Evolutionary conservation across 2,888 invertebrate genomes (phyloP), one percentile per base, ranked within the genome.

Genomic region (Chaetoderma sp.): DNA sequence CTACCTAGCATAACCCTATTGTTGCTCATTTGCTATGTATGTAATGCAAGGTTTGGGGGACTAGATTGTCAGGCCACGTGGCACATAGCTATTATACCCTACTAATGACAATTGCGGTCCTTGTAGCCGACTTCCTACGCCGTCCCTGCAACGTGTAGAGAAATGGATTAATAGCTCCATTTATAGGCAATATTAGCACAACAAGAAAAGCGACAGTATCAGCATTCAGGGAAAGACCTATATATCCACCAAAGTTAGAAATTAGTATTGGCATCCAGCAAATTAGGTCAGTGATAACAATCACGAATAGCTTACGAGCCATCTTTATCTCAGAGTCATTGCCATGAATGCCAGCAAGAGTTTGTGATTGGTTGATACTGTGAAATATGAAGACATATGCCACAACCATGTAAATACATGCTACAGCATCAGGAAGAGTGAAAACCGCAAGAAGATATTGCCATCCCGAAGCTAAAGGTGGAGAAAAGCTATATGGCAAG

Each of bases 91-190:
- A n/a, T n/a, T n/a, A n/a, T n/a, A n/a, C n/a, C n/a, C n/a, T n/a
- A n/a, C n/a, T n/a, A n/a, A n/a, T n/a, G n/a, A n/a, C n/a, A n/a
- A n/a, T n/a, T n/a, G n/a, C n/a, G n/a, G n/a, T n/a, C n/a, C n/a
- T n/a, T n/a, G n/a, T n/a, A n/a, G n/a, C n/a, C n/a, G n/a, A n/a
- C n/a, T n/a, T n/a, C n/a, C n/a, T n/a, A n/a, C n/a, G n/a, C n/a
- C n/a, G n/a, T n/a, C n/a, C n/a, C n/a, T n/a, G n/a, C n/a, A 75
- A 63, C 2, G 75, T 74, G 65, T 74, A 75, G 27, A 75, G 63
- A 6, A 74, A 60, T 2, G 75, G 75, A 60, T 75, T 75, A 6
- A 75, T 47, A 6, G 75, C 74, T 1, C 71, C 66, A 67, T 75
- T 75, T 36, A 75, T 71, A 3, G 75, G 75, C 25, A 75, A 57